Base-by-base conservation (phyloP, 1,140 invertebrate species). In the Caenorhabditis brenneri region DNA sequence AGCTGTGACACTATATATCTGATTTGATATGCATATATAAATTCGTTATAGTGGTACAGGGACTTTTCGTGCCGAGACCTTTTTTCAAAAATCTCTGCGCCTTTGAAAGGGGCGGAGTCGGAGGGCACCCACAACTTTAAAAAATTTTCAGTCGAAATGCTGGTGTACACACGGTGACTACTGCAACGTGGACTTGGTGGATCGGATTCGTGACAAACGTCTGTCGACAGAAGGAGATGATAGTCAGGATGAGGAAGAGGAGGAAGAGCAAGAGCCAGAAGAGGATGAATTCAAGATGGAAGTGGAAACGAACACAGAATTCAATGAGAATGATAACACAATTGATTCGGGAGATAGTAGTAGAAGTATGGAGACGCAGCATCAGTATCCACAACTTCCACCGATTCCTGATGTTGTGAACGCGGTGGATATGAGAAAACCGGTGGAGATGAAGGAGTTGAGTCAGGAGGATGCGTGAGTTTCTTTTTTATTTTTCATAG, bases 221-320 rank as follows among this genome's bases (percentile, higher is more conserved):
- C 12, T 42, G 9, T 39, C 36, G 2, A 19, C 33, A 16, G 60
- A 65, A 39, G 33, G 10, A 16, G 29, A 65, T 65, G n/a, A 65
- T 36, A 33, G 29, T 58, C 24, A 51, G n/a, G 22, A 24, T 10
- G 7, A 2, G 2, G 48, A 51, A 51, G 12, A 15, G 12, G 48
- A 19, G 0, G 48, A 51, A 2, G 48, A 51, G 48, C n/a, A n/a
- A n/a, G n/a, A n/a, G n/a, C n/a, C n/a, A n/a, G 48, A 51, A 19
- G 15, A 15, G 19, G 48, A 55, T 42, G 48, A 58, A 42, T 74
- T 74, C n/a, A 74, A 33, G 46, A 36, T 74, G 36, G 65, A 74
- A 74, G 65, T 74, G 36, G 65, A 74, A 74, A 46, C 65, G 12
- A 74, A 74, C n/a, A 24, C 65, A 24, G 65, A 74, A 74, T 74